A percentile compares a stretch with the other conserved stretches of the same genome.
Evolutionary conservation across 2,113 vertebrate species (phyloP).

Genomic region (Hemicordylus capensis): DNA sequence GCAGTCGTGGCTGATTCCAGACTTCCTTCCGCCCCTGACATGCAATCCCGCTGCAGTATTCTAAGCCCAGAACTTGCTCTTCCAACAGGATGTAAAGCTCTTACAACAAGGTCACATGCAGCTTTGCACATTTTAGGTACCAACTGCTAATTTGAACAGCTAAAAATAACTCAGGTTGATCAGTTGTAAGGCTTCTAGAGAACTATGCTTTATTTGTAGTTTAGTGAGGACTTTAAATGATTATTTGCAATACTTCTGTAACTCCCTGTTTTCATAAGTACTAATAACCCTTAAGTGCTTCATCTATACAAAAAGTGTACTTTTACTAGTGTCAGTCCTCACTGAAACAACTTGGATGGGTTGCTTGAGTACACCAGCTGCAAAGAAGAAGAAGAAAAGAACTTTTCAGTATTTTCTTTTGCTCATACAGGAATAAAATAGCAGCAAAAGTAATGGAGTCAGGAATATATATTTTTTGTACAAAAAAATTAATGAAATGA

Average conservation of each 20-base stretch:
- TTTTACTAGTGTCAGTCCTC: too few relatives aligned
- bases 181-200: not conserved
- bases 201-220: not conserved
- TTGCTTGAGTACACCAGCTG: too few relatives aligned
- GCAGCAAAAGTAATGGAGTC: too few relatives aligned
- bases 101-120: slow-evolving; percentile 95
- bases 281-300: too few relatives aligned
- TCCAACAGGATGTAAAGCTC: slow-evolving; percentile 90
- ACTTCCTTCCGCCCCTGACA: slow-evolving; percentile 88
- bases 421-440: too few relatives aligned
- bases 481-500: too few relatives aligned
- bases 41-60: slow-evolving; percentile 93
- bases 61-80: slow-evolving; percentile 95
- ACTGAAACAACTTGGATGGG: too few relatives aligned
- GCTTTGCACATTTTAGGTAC: slow-evolving; percentile 96
- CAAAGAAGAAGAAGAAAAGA: too few relatives aligned
- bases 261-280: not conserved
- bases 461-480: too few relatives aligned
- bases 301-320: too few relatives aligned
- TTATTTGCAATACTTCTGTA: not conserved
- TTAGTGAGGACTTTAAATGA: not conserved
- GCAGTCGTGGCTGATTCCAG: slow-evolving; percentile 95
- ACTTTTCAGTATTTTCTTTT: too few relatives aligned
- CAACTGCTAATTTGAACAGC: slow-evolving; percentile 10
- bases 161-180: not conserved